Conservation (phyloP, 2,888 invertebrate species). For the Hetaerina titia region DNA sequence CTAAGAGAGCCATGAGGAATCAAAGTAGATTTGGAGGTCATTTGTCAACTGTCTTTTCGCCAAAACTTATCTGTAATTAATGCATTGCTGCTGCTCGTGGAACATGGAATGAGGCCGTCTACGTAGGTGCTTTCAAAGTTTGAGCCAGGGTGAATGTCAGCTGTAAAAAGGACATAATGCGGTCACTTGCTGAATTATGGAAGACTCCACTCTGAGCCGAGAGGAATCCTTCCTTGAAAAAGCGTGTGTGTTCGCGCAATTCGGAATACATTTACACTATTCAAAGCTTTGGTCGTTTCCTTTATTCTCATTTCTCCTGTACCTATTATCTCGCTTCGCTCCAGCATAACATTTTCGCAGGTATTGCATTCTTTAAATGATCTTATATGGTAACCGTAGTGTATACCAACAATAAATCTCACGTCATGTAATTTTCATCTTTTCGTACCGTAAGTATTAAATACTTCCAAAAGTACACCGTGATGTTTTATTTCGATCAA, state of each 20-base stretch:
- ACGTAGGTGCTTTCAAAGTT: neutral
- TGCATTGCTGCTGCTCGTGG: neutral
- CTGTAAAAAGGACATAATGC: conserved; percentile 17
- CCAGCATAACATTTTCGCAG: too few species aligned
- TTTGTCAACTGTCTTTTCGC: conserved; percentile 9
- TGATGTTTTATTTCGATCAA: too few species aligned
- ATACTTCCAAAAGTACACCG: too few species aligned
- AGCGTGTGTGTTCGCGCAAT: neutral
- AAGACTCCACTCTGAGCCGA: neutral
- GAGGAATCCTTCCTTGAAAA: neutral
- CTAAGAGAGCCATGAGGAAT: neutral
- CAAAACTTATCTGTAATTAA: conserved; percentile 4
- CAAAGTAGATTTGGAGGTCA: neutral
- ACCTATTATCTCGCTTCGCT: neutral
- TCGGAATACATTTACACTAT: neutral
- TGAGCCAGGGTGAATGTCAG: conserved; percentile 9
- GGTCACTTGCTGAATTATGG: conserved; percentile 17
- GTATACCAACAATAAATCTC: too few species aligned
- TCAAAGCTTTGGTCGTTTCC: neutral
- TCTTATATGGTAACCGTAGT: too few species aligned
- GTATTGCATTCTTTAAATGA: too few species aligned
- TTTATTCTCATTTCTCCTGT: neutral
- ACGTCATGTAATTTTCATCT: too few species aligned
- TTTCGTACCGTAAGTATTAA: too few species aligned
- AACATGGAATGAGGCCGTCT: conserved; percentile 17